Conservation (phyloP, 2,113 vertebrate genomes). For the Macrotis lagotis region DNA sequence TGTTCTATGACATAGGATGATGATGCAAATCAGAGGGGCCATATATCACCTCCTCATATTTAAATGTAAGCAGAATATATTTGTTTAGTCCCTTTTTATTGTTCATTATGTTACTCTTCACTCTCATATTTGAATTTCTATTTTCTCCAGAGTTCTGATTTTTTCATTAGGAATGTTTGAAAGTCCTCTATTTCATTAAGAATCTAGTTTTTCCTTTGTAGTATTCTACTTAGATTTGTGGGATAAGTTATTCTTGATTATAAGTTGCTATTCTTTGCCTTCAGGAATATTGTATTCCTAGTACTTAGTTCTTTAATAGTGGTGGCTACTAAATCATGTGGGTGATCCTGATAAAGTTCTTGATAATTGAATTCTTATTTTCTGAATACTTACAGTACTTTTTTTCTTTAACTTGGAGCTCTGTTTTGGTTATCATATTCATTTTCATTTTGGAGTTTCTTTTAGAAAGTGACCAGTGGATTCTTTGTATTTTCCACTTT, state of each 20-base stretch:
- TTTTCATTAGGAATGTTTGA: background rate
- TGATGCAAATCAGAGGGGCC: background rate
- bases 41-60: background rate
- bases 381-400: background rate
- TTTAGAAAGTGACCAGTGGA: background rate
- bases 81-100: background rate
- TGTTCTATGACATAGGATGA: background rate
- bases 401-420: background rate
- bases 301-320: background rate
- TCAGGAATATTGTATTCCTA: background rate
- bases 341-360: background rate
- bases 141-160: background rate
- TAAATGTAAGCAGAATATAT: background rate
- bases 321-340: background rate
- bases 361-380: background rate
- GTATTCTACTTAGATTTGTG: background rate
- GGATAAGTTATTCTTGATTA: background rate
- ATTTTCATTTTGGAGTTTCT: background rate
- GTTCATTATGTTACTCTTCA: background rate
- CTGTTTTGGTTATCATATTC: background rate
- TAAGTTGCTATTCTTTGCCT: background rate
- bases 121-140: background rate
- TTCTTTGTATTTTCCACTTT: background rate
- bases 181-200: background rate
- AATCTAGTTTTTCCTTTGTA: background rate